phyloP scores from a whole-genome alignment of 2,113 vertebrate genomes.

The Pygoscelis antarcticus region DNA sequence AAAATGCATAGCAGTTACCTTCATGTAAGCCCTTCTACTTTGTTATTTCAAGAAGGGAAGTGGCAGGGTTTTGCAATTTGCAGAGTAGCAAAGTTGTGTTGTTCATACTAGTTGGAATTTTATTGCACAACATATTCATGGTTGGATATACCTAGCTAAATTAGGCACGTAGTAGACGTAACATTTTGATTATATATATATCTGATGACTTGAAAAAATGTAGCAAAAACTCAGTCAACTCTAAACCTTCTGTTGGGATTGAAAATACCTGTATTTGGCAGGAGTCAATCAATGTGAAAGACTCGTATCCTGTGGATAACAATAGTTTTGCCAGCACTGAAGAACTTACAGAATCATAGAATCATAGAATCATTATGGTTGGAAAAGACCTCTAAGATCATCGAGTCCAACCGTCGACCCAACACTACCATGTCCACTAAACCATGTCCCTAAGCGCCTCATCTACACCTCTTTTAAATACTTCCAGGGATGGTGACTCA shows the following conservation, averaged over 20 bases:
- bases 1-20: background rate
- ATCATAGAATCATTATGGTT: too few species aligned
- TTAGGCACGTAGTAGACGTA: background rate
- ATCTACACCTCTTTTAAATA: too few species aligned
- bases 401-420: too few species aligned
- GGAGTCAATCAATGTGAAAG: background rate
- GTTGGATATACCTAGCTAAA: background rate
- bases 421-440: too few species aligned
- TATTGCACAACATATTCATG: fast-evolving
- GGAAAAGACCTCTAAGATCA: too few species aligned
- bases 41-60: background rate
- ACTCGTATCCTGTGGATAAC: background rate
- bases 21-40: background rate
- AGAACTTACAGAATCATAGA: background rate
- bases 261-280: background rate
- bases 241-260: background rate
- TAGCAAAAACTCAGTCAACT: background rate
- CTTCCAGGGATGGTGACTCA: too few species aligned
- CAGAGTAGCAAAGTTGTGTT: background rate
- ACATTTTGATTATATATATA: background rate
- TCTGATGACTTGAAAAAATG: background rate
- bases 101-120: background rate
- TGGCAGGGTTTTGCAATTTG: background rate
- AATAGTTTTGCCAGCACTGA: background rate
- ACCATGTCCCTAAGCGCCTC: too few species aligned